These are phyloP conservation scores for Pituophis catenifer DNA, from an alignment of 2,113 vertebrate genomes.

Conservation along the genomic window DNA sequence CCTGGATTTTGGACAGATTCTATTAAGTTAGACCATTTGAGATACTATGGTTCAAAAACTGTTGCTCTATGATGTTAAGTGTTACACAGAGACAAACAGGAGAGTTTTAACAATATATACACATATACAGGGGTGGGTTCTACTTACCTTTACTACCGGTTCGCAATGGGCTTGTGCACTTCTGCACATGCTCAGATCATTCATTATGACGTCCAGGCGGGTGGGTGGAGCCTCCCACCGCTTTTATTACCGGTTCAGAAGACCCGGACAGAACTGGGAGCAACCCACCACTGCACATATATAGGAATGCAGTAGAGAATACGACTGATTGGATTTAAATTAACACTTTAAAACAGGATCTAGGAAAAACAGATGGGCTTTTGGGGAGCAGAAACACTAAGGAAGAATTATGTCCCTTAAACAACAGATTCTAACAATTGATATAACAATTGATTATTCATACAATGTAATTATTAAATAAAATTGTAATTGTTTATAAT, in stretches of 20 bases:
- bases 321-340: not conserved
- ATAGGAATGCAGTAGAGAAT: not conserved
- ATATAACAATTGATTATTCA: not conserved
- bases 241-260: no score
- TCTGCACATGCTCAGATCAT: no score
- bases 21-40: not conserved
- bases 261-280: no score
- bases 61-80: not conserved
- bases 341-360: not conserved
- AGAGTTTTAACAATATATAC: not conserved
- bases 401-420: not conserved
- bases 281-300: not conserved
- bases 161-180: no score
- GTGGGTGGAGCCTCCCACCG: no score
- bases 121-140: not conserved
- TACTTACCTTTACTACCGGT: no score
- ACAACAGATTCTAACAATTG: not conserved
- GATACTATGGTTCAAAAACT: not conserved
- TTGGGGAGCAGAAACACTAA: not conserved
- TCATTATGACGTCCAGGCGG: no score
- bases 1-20: not conserved
- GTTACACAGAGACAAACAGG: not conserved
- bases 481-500: not conserved
- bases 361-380: not conserved
- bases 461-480: not conserved